These are phyloP conservation scores for Haplochromis burtoni DNA, from an alignment of 2,113 vertebrate species.

Conservation along the genomic window DNA sequence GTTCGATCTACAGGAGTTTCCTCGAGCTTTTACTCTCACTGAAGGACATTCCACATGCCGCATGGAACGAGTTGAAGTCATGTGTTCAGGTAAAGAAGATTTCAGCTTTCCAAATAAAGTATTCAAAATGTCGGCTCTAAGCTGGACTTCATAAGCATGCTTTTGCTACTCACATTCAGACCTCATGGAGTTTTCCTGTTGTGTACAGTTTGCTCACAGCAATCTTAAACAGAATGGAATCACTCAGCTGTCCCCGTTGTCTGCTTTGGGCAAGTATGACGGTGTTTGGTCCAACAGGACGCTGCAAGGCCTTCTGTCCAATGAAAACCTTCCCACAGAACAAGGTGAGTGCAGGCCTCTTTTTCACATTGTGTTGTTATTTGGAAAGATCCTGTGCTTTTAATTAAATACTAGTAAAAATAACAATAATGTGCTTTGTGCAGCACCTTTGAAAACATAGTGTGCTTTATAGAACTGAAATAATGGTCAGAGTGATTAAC, in stretches of 20 bases:
- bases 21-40: constrained; percentile 88
- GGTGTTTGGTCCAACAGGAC: constrained; percentile 84
- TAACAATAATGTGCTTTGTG: neutral
- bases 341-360: constrained; percentile 66
- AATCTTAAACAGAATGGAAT: constrained; percentile 83
- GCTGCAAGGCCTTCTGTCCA: constrained; percentile 78
- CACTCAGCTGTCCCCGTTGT: constrained; percentile 78
- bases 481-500: neutral
- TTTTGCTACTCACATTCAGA: neutral
- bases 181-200: neutral
- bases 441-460: neutral
- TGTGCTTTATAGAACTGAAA: neutral
- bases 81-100: constrained; percentile 80
- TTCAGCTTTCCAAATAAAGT: neutral
- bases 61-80: constrained; percentile 84
- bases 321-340: constrained; percentile 70
- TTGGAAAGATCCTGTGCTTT: neutral
- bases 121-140: neutral
- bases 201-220: constrained; percentile 76
- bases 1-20: constrained; percentile 80
- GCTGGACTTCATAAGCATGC: neutral
- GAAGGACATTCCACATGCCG: constrained; percentile 78
- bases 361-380: neutral
- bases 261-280: constrained; percentile 74
- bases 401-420: neutral